Base-by-base conservation (phyloP, 2,113 vertebrate species). In the Pangasianodon gigas region DNA sequence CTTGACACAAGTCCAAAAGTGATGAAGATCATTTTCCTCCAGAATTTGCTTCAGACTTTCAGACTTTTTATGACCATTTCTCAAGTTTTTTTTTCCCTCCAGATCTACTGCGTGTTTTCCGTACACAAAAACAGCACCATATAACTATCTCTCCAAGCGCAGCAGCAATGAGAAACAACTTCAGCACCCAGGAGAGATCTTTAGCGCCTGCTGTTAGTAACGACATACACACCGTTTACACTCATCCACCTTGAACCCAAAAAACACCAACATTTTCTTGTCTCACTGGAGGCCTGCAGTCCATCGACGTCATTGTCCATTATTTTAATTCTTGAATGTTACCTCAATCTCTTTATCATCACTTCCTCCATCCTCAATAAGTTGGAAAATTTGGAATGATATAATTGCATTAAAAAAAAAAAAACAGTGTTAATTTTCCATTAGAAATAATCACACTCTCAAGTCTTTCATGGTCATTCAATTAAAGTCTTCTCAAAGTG, bases 181-280 rank as follows among this genome's bases (percentile, higher is more conserved):
- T 96, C 95, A 96, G 96, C 94, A 96, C 96, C 95, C 95, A 94
- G 95, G 96, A 96, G 96, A 96, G 95, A 94, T 95, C 93, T 93
- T 95, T 93, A 94, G 84, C 58, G 54, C 92, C 92, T 87, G 87
- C 93, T 92, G 92, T 92, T 93, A 91, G 93, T 91, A 86, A 90
- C 91, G 81, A 52, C 88, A 14, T 86, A 29, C 67, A 87, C 75
- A 29, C 88, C 85, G 54, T 91, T 77, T 82, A 92, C 87, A 90
- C 81, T 84, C 87, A 75, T 71, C 79, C 10, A 44, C 82, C 19
- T 0, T 21, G 4, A 84, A 44, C 32, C 51, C 67, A 29, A 71
- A 67, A 56, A 60, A 69, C 74, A 54, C 29, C 13, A 75, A 87
- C 88, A 65, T 89, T 51, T 89, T 24, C 71, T 44, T 21, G 41